Evolutionary conservation across 2,888 invertebrate genomes (phyloP), one percentile per base, ranked within the genome.

Genomic region (Trichacis sp.): DNA sequence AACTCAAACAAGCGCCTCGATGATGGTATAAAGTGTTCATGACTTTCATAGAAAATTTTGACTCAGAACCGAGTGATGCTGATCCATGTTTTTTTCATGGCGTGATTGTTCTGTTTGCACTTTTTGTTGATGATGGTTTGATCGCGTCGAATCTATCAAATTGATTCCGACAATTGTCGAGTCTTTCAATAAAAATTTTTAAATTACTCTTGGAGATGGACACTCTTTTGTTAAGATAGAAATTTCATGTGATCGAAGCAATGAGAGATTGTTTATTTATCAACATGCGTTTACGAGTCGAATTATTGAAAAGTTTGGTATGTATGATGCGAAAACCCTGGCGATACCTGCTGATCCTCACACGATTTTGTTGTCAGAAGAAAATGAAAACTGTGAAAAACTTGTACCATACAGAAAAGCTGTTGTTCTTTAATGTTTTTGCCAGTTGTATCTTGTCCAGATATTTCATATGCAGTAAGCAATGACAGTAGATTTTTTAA

Each of bases 1-100:
- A 77, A 9, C 57, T 79, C 0, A 77, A 77, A 47, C 77, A 78
- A 50, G 70, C 74, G 4, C 68, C 74, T 3, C 58, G 79, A 43
- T 71, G 69, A 20, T 80, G 77, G 77, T 73, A 77, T 40, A 48
- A 53, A 47, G 45, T 42, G 14, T 73, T 77, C 48, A 62, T 56
- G 5, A 24, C 60, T 19, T 73, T 73, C 33, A 45, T 76, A 8
- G 55, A 58, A 4, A 58, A 64, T 18, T 65, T 64, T 42, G 64
- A 69, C 14, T 69, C 74, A 43, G 45, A 63, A 12, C 52, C 70
- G 11, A 71, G 68, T 46, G 30, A 69, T 8, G 66, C 64, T 5
- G 75, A 78, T 18, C 59, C 68, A 36, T 76, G 74, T 55, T 33
- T 78, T 12, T 76, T 69, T 51, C 29, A 42, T n/a, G 51, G 61